These are phyloP conservation scores for Hystrix cristata DNA, from an alignment of 2,113 vertebrate species.

Conservation along the genomic window DNA sequence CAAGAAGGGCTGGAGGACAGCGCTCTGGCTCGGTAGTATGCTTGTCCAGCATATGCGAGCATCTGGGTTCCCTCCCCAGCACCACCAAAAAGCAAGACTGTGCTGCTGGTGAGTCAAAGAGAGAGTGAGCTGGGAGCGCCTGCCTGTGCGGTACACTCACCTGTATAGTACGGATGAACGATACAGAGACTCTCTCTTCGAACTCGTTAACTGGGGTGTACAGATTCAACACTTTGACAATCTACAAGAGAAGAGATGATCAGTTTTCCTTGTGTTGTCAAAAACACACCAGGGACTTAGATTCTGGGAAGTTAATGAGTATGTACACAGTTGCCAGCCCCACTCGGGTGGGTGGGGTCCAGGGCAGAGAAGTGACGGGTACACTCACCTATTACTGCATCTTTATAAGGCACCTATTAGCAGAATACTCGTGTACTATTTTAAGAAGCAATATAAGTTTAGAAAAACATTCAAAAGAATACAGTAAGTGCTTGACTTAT, in stretches of 20 bases:
- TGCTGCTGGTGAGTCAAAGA: background rate
- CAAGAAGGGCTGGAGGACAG: background rate
- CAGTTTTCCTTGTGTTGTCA: constrained; percentile 37
- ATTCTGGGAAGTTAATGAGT: background rate
- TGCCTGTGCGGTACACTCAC: constrained; percentile 84
- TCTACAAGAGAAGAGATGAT: constrained; percentile 88
- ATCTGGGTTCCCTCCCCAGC: background rate
- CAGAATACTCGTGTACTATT: background rate
- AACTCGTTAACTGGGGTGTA: constrained; percentile 99
- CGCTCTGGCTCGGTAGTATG: background rate
- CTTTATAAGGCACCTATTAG: background rate
- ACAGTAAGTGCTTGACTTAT: background rate
- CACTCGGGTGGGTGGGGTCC: background rate
- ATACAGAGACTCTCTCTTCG: constrained; percentile 97
- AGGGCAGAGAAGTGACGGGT: background rate
- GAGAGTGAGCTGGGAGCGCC: background rate
- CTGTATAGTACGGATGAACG: constrained; percentile 99
- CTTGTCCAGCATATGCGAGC: background rate
- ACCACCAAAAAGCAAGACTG: background rate
- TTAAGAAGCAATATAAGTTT: constrained; percentile 24
- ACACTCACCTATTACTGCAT: background rate
- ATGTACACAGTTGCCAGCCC: background rate
- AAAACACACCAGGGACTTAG: background rate
- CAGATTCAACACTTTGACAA: constrained; percentile 98
- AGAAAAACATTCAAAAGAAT: constrained; percentile 9